Percentiles rank a stretch among this genome's conserved stretches.
phyloP scores from a whole-genome alignment of 2,888 invertebrate species.

The Abrostola triplasia region DNA sequence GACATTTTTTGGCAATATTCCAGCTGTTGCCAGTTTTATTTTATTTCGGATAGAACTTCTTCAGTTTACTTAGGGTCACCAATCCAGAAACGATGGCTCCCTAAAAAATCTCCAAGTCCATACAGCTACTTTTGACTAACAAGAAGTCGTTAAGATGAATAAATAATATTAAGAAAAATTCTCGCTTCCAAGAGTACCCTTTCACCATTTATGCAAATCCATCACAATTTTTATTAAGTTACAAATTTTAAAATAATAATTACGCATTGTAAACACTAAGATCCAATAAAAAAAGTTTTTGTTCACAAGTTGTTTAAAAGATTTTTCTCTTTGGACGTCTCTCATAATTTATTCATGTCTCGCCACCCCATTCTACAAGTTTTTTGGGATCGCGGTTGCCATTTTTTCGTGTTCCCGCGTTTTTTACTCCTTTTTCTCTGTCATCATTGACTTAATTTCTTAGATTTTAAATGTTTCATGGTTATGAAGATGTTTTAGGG shows the following conservation, averaged over 20 bases:
- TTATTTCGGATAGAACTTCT: too few relatives aligned
- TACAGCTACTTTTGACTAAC: background rate
- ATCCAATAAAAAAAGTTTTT: conserved; percentile 57
- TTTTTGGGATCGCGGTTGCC: conserved; percentile 47
- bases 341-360: conserved; percentile 71
- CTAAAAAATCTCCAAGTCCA: too few relatives aligned
- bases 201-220: conserved; percentile 38
- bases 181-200: conserved; percentile 11
- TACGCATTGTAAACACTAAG: conserved; percentile 55
- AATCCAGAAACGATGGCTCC: too few relatives aligned
- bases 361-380: conserved; percentile 54
- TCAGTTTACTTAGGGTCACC: too few relatives aligned
- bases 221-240: conserved; percentile 47
- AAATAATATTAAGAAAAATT: background rate
- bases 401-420: conserved; percentile 44
- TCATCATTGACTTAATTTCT: conserved; percentile 33
- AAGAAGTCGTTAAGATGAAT: background rate
- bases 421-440: conserved; percentile 33
- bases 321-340: conserved; percentile 59
- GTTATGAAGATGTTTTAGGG: background rate
- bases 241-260: conserved; percentile 54
- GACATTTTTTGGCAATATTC: too few relatives aligned
- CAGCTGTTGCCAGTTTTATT: too few relatives aligned
- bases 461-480: conserved; percentile 5
- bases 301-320: conserved; percentile 54